phyloP scores from a whole-genome alignment of 2,888 invertebrate genomes.

The Lepetodrilus schrolli region DNA sequence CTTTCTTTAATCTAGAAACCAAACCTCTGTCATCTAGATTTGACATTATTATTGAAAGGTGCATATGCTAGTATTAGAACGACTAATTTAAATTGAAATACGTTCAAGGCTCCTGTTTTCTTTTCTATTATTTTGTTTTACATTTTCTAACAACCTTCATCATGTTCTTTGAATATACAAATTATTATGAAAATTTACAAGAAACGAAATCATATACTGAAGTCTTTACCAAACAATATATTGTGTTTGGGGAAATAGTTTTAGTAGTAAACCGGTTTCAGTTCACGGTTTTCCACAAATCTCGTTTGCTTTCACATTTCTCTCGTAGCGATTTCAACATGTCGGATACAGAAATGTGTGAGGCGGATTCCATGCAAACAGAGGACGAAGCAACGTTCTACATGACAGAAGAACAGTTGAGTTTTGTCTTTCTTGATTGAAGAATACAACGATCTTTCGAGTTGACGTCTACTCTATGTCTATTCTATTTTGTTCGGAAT shows the following conservation, averaged over 20 bases:
- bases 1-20: conserved; percentile 44
- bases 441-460: conserved; percentile 28
- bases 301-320: no score
- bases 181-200: no score
- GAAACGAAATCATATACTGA: no score
- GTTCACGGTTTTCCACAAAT: neutral
- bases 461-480: neutral
- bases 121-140: neutral
- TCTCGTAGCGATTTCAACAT: conserved; percentile 34
- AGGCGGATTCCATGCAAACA: conserved; percentile 34
- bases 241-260: neutral
- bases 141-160: no score
- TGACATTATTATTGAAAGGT: neutral
- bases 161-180: no score
- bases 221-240: no score
- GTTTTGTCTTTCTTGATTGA: conserved; percentile 31
- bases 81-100: neutral
- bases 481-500: no score
- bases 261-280: neutral
- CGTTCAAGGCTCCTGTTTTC: neutral
- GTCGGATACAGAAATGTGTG: conserved; percentile 43
- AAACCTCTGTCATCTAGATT: conserved; percentile 33
- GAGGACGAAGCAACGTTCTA: conserved; percentile 36
- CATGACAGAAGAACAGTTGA: conserved; percentile 48
- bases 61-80: neutral